Evolutionary conservation across 2,113 vertebrate species (phyloP).

Genomic region (Macrotis lagotis): DNA sequence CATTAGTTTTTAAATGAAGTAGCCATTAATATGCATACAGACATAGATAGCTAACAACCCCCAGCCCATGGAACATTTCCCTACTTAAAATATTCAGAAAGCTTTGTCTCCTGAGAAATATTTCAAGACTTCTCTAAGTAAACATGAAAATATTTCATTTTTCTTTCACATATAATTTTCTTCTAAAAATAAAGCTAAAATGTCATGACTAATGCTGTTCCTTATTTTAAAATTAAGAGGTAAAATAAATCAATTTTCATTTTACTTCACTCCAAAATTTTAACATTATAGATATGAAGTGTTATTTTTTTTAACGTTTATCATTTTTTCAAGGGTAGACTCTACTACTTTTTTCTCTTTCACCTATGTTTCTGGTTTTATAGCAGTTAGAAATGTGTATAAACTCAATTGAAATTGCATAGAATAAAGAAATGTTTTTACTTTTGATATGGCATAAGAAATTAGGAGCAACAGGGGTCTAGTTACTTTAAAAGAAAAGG

Average conservation of each 20-base stretch:
- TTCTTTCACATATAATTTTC: constrained; percentile 10
- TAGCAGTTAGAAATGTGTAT: neutral
- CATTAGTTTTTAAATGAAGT: constrained; percentile 50
- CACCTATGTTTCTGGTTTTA: constrained; percentile 38
- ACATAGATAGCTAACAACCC: neutral
- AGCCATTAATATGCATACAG: constrained; percentile 4
- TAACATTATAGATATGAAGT: constrained; percentile 37
- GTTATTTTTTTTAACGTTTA: neutral
- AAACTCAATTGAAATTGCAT: neutral
- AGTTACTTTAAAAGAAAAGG: constrained; percentile 11
- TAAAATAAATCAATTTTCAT: constrained; percentile 9
- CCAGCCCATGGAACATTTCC: constrained; percentile 41
- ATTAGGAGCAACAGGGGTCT: constrained; percentile 23
- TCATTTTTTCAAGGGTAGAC: neutral
- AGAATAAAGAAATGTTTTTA: constrained; percentile 18
- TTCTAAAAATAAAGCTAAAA: constrained; percentile 38
- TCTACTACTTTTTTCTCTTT: neutral
- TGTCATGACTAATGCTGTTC: neutral
- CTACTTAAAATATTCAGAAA: constrained; percentile 36
- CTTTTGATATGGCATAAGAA: constrained; percentile 12
- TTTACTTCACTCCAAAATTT: constrained; percentile 41
- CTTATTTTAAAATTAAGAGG: constrained; percentile 34
- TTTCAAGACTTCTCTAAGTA: constrained; percentile 43
- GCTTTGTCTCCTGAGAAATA: constrained; percentile 57
- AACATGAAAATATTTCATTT: constrained; percentile 40